A percentile compares a stretch with the other conserved stretches of the same genome.
Evolutionary conservation across 2,113 vertebrate species (phyloP).

Genomic region (Nothobranchius furzeri): DNA sequence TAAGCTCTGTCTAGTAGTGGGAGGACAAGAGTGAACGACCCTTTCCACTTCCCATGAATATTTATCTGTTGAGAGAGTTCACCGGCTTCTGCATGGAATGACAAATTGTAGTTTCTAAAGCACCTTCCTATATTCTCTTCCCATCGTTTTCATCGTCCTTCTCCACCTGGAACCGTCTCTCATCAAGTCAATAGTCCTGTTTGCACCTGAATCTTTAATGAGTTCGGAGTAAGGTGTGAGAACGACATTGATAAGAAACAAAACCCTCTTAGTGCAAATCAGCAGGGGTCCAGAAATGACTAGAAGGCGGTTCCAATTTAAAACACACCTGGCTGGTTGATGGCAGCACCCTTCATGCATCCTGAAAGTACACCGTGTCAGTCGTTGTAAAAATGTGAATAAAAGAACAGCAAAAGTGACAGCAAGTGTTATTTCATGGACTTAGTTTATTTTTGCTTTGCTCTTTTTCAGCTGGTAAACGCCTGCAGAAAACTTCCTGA

Average conservation of each 20-base stretch:
- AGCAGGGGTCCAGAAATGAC: neutral
- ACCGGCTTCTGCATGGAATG: constrained; percentile 60
- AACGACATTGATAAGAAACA: neutral
- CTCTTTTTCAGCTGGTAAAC: too few species aligned
- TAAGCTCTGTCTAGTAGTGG: constrained; percentile 51
- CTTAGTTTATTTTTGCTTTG: too few species aligned
- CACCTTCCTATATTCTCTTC: constrained; percentile 53
- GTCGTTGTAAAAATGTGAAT: constrained; percentile 1
- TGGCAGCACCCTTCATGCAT: neutral
- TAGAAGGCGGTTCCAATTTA: neutral
- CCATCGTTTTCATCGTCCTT: constrained; percentile 38
- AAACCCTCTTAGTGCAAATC: neutral
- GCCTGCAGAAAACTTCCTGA: too few species aligned
- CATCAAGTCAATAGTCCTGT: constrained; percentile 19
- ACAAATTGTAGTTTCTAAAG: constrained; percentile 57
- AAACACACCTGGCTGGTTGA: neutral
- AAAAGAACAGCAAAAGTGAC: neutral
- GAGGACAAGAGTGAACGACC: constrained; percentile 56
- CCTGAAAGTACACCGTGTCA: neutral
- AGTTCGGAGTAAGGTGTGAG: neutral
- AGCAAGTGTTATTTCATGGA: neutral
- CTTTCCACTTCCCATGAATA: constrained; percentile 73
- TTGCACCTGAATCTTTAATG: constrained; percentile 16
- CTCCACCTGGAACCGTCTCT: constrained; percentile 36
- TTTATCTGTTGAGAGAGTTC: constrained; percentile 67